phyloP scores from a whole-genome alignment of 2,113 vertebrate genomes.

The Manacus vitellinus region DNA sequence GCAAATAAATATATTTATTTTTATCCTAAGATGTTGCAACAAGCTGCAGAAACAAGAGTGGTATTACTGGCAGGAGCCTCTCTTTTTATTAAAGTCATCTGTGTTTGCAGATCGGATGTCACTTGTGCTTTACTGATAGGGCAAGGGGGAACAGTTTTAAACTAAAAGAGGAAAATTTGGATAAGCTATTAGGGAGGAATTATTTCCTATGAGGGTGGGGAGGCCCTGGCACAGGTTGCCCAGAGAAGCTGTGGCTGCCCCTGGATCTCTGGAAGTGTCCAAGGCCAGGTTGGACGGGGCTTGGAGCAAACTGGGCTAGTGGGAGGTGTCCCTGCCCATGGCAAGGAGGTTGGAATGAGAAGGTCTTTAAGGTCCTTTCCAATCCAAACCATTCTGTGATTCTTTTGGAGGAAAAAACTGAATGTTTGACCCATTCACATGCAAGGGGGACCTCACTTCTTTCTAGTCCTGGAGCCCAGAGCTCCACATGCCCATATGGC shows the following conservation, averaged over 20 bases:
- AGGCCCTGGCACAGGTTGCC: neutral
- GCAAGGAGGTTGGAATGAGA: neutral
- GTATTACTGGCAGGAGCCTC: neutral
- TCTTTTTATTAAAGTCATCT: neutral
- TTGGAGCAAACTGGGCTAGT: neutral
- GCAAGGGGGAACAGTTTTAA: neutral
- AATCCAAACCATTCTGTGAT: neutral
- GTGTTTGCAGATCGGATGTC: neutral
- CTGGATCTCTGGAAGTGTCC: neutral
- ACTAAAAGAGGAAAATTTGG: neutral
- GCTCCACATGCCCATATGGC: rapidly evolving
- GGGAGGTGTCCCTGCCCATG: neutral
- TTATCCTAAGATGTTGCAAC: neutral
- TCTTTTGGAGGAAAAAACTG: neutral
- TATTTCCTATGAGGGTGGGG: neutral
- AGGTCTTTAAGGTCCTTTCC: neutral
- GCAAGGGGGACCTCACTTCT: neutral
- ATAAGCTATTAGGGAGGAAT: neutral
- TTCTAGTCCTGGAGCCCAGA: neutral
- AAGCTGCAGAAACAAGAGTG: neutral
- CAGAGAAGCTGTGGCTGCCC: neutral
- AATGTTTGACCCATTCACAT: neutral
- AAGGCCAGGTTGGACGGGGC: neutral
- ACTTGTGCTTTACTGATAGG: neutral
- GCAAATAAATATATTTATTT: neutral